These are phyloP conservation scores for Rhinatrema bivittatum DNA, from an alignment of 2,797 vertebrate species.

Conservation along the genomic window DNA sequence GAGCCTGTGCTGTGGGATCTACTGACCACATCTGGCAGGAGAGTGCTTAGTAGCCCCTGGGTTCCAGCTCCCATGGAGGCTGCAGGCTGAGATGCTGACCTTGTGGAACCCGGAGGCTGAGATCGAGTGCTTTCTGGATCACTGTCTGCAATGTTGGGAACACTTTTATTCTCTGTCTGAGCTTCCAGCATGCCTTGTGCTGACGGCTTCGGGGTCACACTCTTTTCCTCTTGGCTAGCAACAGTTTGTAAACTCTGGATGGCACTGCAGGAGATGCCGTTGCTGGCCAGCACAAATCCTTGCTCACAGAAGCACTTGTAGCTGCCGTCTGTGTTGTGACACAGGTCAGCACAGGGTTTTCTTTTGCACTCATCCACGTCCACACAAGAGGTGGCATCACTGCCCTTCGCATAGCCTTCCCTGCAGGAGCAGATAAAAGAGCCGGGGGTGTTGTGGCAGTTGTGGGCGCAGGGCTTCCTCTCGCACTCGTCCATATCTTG, in stretches of 20 bases:
- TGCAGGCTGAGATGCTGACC: not conserved
- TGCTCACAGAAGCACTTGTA: constrained; percentile 43
- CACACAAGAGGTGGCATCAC: constrained; percentile 17
- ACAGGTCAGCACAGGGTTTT: constrained; percentile 36
- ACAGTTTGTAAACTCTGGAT: no score
- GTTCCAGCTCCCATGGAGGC: no score
- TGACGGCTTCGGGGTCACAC: no score
- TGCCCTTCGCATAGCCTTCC: constrained; percentile 38
- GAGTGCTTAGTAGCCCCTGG: not conserved
- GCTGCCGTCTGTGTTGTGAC: constrained; percentile 39
- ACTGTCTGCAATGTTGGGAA: no score
- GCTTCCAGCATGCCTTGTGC: no score
- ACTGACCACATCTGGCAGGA: not conserved
- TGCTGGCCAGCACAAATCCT: constrained; percentile 9
- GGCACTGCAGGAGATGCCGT: constrained; percentile 28
- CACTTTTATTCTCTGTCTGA: no score
- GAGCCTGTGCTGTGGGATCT: not conserved
- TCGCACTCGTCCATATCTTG: constrained; percentile 51
- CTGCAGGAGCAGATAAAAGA: constrained; percentile 50
- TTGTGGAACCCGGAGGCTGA: no score
- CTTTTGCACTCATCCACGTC: constrained; percentile 52
- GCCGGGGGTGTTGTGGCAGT: constrained; percentile 49
- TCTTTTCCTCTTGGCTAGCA: no score
- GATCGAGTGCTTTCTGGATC: no score
- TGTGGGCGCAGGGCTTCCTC: constrained; percentile 35